Evolutionary conservation across 2,888 invertebrate species (phyloP).

Genomic region (Rhingia campestris): DNA sequence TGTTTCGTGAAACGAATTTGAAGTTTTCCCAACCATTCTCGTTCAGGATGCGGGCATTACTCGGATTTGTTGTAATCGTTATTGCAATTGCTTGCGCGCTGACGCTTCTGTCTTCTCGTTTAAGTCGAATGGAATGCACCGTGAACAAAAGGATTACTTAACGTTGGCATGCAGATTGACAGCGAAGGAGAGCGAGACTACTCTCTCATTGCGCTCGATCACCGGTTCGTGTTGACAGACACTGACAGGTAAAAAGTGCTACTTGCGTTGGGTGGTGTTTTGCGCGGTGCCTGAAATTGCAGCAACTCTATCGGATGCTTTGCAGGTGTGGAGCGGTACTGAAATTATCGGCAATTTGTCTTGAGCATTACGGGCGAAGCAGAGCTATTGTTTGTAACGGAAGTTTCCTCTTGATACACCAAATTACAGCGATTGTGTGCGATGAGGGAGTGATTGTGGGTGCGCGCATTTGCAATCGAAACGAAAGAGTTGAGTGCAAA

Average conservation of each 20-base stretch:
- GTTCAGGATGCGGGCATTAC: conserved; percentile 30
- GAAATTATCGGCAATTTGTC: conserved; percentile 5
- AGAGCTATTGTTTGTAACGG: conserved; percentile 22
- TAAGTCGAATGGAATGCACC: conserved; percentile 31
- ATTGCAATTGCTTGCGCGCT: neutral
- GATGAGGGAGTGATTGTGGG: conserved; percentile 17
- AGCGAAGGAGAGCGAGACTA: conserved; percentile 19
- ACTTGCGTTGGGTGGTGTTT: conserved; percentile 29
- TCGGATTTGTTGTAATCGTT: too few relatives aligned
- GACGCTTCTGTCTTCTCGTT: neutral
- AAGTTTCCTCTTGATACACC: conserved; percentile 6
- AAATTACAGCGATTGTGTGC: conserved; percentile 23
- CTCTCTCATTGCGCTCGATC: conserved; percentile 10
- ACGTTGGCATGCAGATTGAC: conserved; percentile 62
- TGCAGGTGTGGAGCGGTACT: conserved; percentile 33
- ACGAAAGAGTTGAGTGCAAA: conserved; percentile 51
- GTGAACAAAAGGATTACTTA: conserved; percentile 49
- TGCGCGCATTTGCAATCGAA: conserved; percentile 8
- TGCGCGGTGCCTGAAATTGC: conserved; percentile 19
- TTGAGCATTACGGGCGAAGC: neutral
- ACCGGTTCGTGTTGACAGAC: neutral
- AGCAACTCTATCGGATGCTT: neutral
- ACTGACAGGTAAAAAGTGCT: conserved; percentile 3
- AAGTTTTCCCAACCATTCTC: conserved; percentile 28
- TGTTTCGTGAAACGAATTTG: conserved; percentile 56